Evolutionary conservation across 92 coral and sea anemone genomes (phyloP), one percentile per base, ranked within the genome.

Genomic region (Phenganax stokvisi): DNA sequence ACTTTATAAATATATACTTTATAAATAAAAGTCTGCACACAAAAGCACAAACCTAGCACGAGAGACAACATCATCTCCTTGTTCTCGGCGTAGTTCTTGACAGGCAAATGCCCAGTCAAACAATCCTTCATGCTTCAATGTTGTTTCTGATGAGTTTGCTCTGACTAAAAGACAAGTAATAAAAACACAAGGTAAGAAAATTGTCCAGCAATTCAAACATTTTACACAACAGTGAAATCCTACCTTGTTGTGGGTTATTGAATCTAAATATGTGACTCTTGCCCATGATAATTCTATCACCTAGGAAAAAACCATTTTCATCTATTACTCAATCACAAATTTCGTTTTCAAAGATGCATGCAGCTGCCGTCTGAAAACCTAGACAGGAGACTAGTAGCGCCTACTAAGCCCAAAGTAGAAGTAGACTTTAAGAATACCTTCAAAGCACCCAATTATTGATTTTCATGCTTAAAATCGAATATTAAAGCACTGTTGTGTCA

Each of bases 41-140:
- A 15, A 7, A 30, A 12, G 13, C 30, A 68, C 69, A 47, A 60
- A 96, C 99, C 99, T 92, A 79, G 90, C 92, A 71, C 90, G 89
- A 89, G 90, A 92, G 72, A 87, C 93, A 27, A 93, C 86, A 64
- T 88, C 91, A 81, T 89, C 88, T 7, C 99, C 99, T 83, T 96
- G 99, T 52, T 86, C 89, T 76, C 96, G 85, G 31, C 89, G 83
- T 66, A 96, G 85, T 74, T 96, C 99, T 61, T 92, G 90, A 56
- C 89, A 97, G 58, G 99, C 99, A 85, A 88, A 96, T 20, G 99
- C 86, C 99, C 99, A 96, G 85, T 96, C 99, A 54, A 92, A 91
- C 5, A 92, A 91, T 29, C 89, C 96, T 56, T 92, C 97, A 16
- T 85, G 55, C 7, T 80, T 83, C 79, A 81, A 64, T 30, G 77